Evolutionary conservation across 2,888 invertebrate genomes (phyloP).

Genomic region (Coenonympha glycerion): DNA sequence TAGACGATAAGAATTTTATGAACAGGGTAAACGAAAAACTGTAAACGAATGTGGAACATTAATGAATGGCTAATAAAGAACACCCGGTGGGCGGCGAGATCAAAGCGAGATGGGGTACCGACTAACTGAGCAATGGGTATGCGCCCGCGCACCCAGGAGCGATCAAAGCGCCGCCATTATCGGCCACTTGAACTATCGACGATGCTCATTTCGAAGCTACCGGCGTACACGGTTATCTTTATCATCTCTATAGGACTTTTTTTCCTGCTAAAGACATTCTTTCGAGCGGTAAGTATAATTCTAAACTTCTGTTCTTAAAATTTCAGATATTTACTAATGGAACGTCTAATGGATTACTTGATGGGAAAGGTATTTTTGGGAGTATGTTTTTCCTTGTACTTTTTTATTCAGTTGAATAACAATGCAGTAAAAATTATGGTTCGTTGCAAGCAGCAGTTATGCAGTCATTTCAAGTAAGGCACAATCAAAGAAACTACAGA

Average conservation of each 20-base stretch:
- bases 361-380: not conserved
- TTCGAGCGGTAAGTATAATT: slow-evolving; percentile 13
- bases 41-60: slow-evolving; percentile 39
- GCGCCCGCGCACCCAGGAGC: slow-evolving; percentile 35
- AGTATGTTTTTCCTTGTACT: not conserved
- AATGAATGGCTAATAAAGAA: slow-evolving; percentile 62
- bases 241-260: slow-evolving; percentile 29
- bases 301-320: slow-evolving; percentile 4
- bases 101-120: slow-evolving; percentile 41
- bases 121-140: slow-evolving; percentile 30
- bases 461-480: slow-evolving; percentile 3
- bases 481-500: slow-evolving; percentile 26
- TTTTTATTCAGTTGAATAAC: not conserved
- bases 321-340: slow-evolving; percentile 4
- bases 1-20: slow-evolving; percentile 22
- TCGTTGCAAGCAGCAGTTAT: not conserved
- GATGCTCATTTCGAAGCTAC: slow-evolving; percentile 58
- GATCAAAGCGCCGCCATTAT: slow-evolving; percentile 64
- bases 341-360: not conserved
- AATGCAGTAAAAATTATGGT: not conserved
- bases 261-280: slow-evolving; percentile 20
- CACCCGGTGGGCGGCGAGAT: slow-evolving; percentile 57
- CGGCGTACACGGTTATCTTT: slow-evolving; percentile 46
- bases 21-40: slow-evolving; percentile 21
- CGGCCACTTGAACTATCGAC: slow-evolving; percentile 55